Base-by-base conservation (phyloP, 2,113 vertebrate species). In the Hystrix brachyura region DNA sequence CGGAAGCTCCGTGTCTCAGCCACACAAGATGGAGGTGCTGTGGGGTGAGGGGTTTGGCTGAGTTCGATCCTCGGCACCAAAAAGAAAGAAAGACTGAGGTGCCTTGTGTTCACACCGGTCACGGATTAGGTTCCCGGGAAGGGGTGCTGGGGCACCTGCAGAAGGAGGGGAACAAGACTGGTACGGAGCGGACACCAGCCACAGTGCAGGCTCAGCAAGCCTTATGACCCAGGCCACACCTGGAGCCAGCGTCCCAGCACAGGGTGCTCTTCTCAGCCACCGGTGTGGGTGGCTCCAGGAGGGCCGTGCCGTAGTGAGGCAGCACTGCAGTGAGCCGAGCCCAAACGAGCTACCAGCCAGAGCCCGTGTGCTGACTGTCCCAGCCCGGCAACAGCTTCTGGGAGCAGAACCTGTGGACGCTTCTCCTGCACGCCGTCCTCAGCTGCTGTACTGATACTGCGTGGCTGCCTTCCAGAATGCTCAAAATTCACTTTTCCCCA, bases 391-490 rank as follows among this genome's bases (percentile, higher is more conserved):
- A 46, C 69, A 5, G 0, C 21, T 15, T 34, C 43, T 23, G 18
- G 64, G 7, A 53, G 27, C 8, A 8, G 46, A 34, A 13, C 5
- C 43, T 21, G 25, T 32, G 3, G 3, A 3, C 0, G 0, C 7
- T 0, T 5, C 51, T 48, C n/a, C 12, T 48, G 84, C n/a, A 1
- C 43, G 29, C 15, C 2, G 1, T 57, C 86, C 76, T 46, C 38
- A 59, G 57, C 13, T 10, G 1, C 3, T 4, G 0, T 43, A 0
- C 43, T 67, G 0, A 51, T 15, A 3, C 55, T 11, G 1, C 1
- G 2, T 27, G 2, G 34, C 55, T 23, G 27, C 23, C 15, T 53
- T 88, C 34, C 83, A 67, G 62, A 78, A 53, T 64, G 53, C n/a
- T 79, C n/a, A 71, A 46, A 48, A 38, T 67, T 81, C n/a, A 29